Percentiles rank a stretch among this genome's conserved stretches.
phyloP scores from a whole-genome alignment of 2,113 vertebrate species.

The Aphelocoma coerulescens region DNA sequence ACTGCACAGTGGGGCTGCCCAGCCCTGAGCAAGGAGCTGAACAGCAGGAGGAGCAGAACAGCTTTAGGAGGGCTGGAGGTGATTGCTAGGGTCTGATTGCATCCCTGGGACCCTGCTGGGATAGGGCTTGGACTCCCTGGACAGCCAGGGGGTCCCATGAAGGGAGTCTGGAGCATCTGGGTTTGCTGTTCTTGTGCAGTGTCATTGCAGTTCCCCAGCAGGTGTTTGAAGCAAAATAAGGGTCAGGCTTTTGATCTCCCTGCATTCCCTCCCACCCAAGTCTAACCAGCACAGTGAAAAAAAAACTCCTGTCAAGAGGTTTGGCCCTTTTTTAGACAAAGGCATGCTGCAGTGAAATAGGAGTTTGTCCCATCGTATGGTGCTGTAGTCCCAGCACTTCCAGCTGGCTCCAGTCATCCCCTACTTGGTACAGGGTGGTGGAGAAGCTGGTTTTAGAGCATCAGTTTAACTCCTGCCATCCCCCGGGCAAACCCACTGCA shows the following conservation, averaged over 20 bases:
- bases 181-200: not conserved
- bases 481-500: not conserved
- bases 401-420: not conserved
- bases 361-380: not conserved
- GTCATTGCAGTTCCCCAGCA: accelerated
- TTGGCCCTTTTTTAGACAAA: not conserved
- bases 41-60: not conserved
- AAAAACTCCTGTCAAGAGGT: not conserved
- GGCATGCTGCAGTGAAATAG: not conserved
- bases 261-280: not conserved
- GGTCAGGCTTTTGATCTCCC: not conserved
- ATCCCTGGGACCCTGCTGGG: not conserved
- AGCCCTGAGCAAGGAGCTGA: not conserved
- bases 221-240: not conserved
- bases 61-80: not conserved
- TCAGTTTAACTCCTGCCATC: not conserved
- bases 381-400: not conserved
- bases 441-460: not conserved
- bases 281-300: not conserved
- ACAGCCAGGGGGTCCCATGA: accelerated
- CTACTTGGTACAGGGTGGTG: not conserved
- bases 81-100: not conserved
- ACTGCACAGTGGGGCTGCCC: not conserved
- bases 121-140: accelerated
- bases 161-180: not conserved